Evolutionary conservation across 2,888 invertebrate genomes (phyloP).

Genomic region (Calameuta idolon): DNA sequence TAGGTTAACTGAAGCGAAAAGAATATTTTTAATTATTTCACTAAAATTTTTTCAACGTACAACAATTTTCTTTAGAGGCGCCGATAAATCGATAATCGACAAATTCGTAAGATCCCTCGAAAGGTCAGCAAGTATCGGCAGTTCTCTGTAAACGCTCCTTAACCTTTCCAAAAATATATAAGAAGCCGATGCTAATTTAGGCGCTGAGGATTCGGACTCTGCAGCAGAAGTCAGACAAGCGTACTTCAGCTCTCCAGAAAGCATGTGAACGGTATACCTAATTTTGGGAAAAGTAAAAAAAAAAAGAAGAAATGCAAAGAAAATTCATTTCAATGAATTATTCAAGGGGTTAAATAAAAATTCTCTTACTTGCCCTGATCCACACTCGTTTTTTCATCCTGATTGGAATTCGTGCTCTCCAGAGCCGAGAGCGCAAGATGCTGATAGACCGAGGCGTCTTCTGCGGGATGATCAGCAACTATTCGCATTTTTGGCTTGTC

Average conservation of each 20-base stretch:
- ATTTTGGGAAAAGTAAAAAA: neutral
- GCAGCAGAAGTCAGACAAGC: slow-evolving; percentile 45
- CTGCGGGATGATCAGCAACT: slow-evolving; percentile 44
- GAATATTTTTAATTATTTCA: neutral
- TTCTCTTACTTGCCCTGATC: slow-evolving; percentile 47
- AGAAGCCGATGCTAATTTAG: slow-evolving; percentile 24
- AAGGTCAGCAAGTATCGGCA: slow-evolving; percentile 50
- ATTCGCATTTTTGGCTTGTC: slow-evolving; percentile 43
- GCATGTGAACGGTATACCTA: slow-evolving; percentile 50
- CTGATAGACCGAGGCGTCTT: slow-evolving; percentile 30
- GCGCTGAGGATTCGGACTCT: slow-evolving; percentile 34
- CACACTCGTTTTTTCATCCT: slow-evolving; percentile 48
- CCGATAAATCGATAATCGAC: slow-evolving; percentile 40
- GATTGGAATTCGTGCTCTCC: slow-evolving; percentile 34
- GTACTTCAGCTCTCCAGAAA: slow-evolving; percentile 49
- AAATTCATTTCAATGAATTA: neutral
- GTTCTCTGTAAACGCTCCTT: slow-evolving; percentile 47
- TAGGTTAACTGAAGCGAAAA: neutral
- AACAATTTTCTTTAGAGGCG: slow-evolving; percentile 44
- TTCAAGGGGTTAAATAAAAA: neutral
- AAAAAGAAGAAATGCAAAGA: neutral
- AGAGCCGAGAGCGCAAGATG: slow-evolving; percentile 39
- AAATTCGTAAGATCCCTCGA: slow-evolving; percentile 39
- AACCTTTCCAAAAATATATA: slow-evolving; percentile 46
- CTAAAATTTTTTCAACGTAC: slow-evolving; percentile 26